A percentile compares a stretch with the other conserved stretches of the same genome.
Conservation (phyloP, 92 coral and sea anemone species). For the Umimayanthus chanpuru region DNA sequence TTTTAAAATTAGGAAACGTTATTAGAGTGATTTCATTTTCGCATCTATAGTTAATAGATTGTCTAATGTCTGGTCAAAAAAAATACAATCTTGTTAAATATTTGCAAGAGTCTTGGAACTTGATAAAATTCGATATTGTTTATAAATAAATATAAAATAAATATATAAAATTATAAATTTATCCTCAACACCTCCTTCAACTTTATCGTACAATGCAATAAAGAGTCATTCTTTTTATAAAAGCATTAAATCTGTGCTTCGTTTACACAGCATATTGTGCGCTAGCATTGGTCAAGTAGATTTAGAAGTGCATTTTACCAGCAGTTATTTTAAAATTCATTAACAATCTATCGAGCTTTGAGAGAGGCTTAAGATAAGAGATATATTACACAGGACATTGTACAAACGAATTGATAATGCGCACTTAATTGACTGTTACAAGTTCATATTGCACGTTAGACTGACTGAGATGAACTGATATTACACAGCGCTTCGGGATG, state of each 20-base stretch:
- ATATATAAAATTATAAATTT: too few species aligned
- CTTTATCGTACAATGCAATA: neutral
- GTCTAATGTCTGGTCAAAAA: too few species aligned
- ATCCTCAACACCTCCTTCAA: neutral
- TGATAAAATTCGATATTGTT: too few species aligned
- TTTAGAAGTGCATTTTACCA: neutral
- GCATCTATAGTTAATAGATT: too few species aligned
- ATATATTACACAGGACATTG: neutral
- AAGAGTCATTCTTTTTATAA: neutral
- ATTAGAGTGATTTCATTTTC: too few species aligned
- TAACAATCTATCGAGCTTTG: neutral
- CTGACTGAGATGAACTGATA: constrained; percentile 19
- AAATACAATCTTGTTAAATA: neutral
- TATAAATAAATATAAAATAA: too few species aligned
- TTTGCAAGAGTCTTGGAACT: neutral
- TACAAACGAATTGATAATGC: neutral
- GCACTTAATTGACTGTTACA: neutral
- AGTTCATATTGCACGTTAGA: neutral
- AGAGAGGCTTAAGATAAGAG: neutral
- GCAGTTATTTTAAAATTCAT: neutral
- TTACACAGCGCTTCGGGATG: constrained; percentile 86
- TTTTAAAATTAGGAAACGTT: too few species aligned
- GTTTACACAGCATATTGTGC: neutral
- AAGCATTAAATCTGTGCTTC: neutral
- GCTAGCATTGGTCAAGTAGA: neutral